phyloP scores from a whole-genome alignment of 2,797 vertebrate genomes.

The Potorous gilbertii region DNA sequence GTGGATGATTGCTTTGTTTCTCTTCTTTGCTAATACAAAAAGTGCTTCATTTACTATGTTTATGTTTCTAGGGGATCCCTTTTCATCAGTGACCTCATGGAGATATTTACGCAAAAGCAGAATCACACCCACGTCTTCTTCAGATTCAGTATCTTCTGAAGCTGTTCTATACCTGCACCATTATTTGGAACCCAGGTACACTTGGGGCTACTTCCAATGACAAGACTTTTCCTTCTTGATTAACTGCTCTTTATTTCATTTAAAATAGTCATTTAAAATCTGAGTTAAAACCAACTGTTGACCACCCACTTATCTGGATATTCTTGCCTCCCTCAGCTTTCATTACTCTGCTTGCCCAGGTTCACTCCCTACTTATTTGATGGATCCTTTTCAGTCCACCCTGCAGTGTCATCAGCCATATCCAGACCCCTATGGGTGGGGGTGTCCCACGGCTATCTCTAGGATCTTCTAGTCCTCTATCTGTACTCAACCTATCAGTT shows the following conservation, averaged over 20 bases:
- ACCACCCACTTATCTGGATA: too few relatives aligned
- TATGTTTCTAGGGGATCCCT: not conserved
- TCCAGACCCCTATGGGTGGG: rapidly evolving
- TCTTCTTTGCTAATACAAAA: not conserved
- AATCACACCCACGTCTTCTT: not conserved
- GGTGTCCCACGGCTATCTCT: rapidly evolving
- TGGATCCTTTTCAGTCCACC: not conserved
- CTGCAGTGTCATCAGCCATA: not conserved
- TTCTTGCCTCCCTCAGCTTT: not conserved
- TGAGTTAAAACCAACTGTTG: not conserved
- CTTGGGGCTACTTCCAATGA: not conserved
- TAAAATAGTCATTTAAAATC: too few relatives aligned
- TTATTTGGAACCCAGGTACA: not conserved
- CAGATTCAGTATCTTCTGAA: not conserved
- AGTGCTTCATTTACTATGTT: not conserved
- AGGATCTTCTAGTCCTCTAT: rapidly evolving
- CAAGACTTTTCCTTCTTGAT: not conserved
- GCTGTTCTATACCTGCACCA: not conserved
- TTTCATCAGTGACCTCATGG: not conserved
- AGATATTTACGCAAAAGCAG: not conserved
- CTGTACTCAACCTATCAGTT: not conserved
- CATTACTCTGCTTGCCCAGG: not conserved
- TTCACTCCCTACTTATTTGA: not conserved
- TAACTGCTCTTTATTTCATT: not conserved
- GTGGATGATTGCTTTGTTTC: not conserved